Conservation (phyloP, 2,113 vertebrate species). For the Hyperoodon ampullatus region DNA sequence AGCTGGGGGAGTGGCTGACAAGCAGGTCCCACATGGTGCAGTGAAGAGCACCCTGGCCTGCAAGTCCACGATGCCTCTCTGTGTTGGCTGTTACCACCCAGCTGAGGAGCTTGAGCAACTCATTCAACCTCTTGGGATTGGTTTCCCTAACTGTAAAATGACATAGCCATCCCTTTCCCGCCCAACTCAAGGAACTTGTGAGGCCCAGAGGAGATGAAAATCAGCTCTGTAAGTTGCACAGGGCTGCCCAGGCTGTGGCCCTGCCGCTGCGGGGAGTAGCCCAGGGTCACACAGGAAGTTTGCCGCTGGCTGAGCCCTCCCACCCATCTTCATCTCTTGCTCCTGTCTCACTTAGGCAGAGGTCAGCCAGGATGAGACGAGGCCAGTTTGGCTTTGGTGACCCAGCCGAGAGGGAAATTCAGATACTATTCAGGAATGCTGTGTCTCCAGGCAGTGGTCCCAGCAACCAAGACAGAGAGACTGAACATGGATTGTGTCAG, state of each 20-base stretch:
- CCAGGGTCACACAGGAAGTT: neutral
- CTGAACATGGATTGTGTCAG: neutral
- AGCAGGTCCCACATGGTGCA: neutral
- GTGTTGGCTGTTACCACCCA: neutral
- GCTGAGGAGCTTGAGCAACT: neutral
- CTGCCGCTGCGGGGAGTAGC: neutral
- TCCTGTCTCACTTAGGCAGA: neutral
- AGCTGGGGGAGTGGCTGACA: neutral
- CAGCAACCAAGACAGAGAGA: neutral
- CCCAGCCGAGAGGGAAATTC: neutral
- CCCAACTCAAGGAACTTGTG: neutral
- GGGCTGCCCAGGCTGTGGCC: rapidly evolving
- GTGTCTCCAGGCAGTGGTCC: neutral
- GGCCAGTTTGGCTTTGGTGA: neutral
- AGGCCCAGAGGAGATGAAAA: neutral
- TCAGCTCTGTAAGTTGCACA: neutral
- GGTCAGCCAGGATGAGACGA: neutral
- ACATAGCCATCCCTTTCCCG: neutral
- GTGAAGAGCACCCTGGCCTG: neutral
- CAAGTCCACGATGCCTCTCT: neutral
- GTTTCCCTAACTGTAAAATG: neutral
- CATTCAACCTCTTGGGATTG: neutral
- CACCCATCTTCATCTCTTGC: neutral
- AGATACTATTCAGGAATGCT: neutral
- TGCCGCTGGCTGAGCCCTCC: neutral